Evolutionary conservation across 2,113 vertebrate species (phyloP), one percentile per base, ranked within the genome.

Genomic region (Suncus etruscus): DNA sequence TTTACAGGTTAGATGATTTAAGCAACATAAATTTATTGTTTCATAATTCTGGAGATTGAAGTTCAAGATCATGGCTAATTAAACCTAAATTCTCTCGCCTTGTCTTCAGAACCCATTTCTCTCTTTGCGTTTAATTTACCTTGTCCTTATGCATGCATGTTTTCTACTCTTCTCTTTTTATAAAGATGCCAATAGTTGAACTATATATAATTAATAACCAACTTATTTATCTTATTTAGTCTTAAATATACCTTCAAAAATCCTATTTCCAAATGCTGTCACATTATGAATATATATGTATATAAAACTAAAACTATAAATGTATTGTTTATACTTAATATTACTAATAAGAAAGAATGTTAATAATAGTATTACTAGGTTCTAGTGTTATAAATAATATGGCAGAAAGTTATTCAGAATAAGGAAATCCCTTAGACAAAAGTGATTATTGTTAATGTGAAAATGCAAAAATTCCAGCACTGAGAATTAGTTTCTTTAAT

Each of bases 401-500:
- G 65, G 31, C 5, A 69, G 27, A 69, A 29, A 16, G 65, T 29
- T 29, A 66, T 66, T 25, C 27, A 12, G 29, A 18, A 72, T 69
- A 73, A 73, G 1, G 3, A 0, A 85, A 29, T 45, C 45, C 3
- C 48, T 65, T 73, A 27, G 3, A 15, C 61, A 11, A 51, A 15
- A 83, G 8, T 29, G 48, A 86, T 8, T 58, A 65, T 1, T 51
- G 25, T 47, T 50, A 73, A 48, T 48, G 11, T 58, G 70, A 73
- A 92, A 91, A 29, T 51, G 20, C 70, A 77, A 88, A 74, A 12
- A 31, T 63, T 92, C 31, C 83, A 12, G 14, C 45, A 50, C 66
- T 70, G n/a, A 18, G 8, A 70, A 63, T 5, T 92, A 11, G 5
- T 83, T 86, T 86, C 24, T 79, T 51, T 51, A 45, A 83, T 74